Evolutionary conservation across 2,888 invertebrate species (phyloP), one percentile per base, ranked within the genome.

Genomic region (Miltochrista miniata): DNA sequence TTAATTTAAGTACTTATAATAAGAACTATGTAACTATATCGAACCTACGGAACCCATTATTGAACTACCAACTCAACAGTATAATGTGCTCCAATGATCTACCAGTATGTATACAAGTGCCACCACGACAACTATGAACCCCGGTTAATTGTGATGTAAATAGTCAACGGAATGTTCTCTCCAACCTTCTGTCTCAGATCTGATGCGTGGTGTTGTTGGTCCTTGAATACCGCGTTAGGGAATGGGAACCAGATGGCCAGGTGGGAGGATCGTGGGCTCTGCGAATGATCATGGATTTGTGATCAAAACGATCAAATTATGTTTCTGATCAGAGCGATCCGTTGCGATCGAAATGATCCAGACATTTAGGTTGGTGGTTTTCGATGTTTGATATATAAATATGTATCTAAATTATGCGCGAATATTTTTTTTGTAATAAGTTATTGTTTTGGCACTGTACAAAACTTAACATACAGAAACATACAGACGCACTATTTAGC

Each of bases 171-270:
- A 47, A 55, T 49, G 24, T 52, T 58, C 66, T 58, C 68, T 76
- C 90, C 83, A 90, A 92, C 92, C 92, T 92, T 90, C 75, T 83
- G 87, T 66, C 91, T 81, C 68, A 91, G 83, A 66, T 90, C 90
- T 71, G 89, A 87, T 50, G 83, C 79, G 74, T 93, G 92, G 55
- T 92, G 86, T 55, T 75, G 81, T 78, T 86, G 85, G 68, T 93
- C 93, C 73, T 84, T 87, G 84, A 93, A 93, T 80, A 93, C 90
- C 61, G 93, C 93, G 83, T 92, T 91, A 81, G 92, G 90, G 79
- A 93, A 93, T 79, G 93, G 93, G 81, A 93, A 93, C 93, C 93
- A 93, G 84, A 91, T 86, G 79, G 93, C 93, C 81, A 90, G 87
- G 82, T 92, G 90, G 62, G 92, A 85, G 76, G 92, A 92, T 68